These are phyloP conservation scores for Chrysina gloriosa DNA, from an alignment of 2,888 invertebrate species.

Conservation along the genomic window DNA sequence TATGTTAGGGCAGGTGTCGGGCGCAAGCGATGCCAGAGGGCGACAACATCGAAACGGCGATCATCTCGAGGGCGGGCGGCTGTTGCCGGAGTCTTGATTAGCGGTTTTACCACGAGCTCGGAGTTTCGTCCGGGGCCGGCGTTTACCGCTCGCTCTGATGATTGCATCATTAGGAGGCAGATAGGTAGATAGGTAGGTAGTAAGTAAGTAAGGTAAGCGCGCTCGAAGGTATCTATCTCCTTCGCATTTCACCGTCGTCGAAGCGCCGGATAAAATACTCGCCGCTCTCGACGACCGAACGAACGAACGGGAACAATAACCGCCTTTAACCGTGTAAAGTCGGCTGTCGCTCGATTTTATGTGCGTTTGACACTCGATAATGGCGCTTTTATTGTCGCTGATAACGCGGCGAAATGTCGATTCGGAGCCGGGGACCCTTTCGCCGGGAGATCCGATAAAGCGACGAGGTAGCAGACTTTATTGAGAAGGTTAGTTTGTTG, in stretches of 20 bases:
- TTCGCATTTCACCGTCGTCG: too few species aligned
- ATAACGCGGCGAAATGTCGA: slow-evolving; percentile 34
- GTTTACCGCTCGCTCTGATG: background rate
- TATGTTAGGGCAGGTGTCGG: slow-evolving; percentile 3
- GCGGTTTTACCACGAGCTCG: slow-evolving; percentile 58
- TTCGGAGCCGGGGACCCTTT: background rate
- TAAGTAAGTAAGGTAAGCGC: background rate
- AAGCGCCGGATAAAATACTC: too few species aligned
- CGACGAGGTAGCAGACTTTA: slow-evolving; percentile 10
- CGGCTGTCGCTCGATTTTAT: slow-evolving; percentile 43
- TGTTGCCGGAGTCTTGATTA: slow-evolving; percentile 38
- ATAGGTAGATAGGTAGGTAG: background rate
- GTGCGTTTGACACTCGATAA: slow-evolving; percentile 43
- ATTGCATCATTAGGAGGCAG: background rate
- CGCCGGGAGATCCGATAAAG: slow-evolving; percentile 3
- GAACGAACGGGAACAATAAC: slow-evolving; percentile 39
- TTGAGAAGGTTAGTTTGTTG: slow-evolving; percentile 35
- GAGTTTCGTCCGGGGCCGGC: slow-evolving; percentile 39
- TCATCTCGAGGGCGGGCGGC: background rate
- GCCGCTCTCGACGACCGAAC: background rate
- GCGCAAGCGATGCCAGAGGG: background rate
- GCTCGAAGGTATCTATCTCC: background rate
- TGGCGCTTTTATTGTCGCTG: slow-evolving; percentile 40
- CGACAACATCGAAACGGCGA: background rate
- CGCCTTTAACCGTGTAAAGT: slow-evolving; percentile 40